A percentile compares a stretch with the other conserved stretches of the same genome.
These are phyloP conservation scores for Andinoacara biseriatus DNA, from an alignment of 2,113 vertebrate species.

Conservation along the genomic window DNA sequence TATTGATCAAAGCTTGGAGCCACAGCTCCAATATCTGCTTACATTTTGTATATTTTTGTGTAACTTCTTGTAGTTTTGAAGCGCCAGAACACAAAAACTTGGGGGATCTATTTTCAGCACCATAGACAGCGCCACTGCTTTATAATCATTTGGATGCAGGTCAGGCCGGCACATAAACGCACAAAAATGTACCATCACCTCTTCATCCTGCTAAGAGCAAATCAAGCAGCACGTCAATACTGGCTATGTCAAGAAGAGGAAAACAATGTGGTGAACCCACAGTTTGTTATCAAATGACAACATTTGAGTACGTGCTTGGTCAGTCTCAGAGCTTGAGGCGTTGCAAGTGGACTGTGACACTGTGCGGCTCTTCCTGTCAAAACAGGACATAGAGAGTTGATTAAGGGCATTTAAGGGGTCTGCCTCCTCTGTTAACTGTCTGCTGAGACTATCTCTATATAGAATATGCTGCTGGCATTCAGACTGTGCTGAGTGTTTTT, in stretches of 20 bases:
- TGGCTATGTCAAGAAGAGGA: slow-evolving; percentile 9
- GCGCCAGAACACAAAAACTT: not conserved
- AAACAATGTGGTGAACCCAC: not conserved
- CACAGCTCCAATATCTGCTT: not conserved
- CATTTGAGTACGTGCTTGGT: not conserved
- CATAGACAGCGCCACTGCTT: not conserved
- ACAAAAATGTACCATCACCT: not conserved
- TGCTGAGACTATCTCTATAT: slow-evolving; percentile 19
- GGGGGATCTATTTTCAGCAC: not conserved
- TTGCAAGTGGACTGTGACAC: not conserved
- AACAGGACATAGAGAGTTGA: not conserved
- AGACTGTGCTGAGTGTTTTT: slow-evolving; percentile 11
- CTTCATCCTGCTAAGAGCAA: slow-evolving; percentile 6
- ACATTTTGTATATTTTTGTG: not conserved
- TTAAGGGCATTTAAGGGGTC: slow-evolving; percentile 11
- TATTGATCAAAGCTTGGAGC: not conserved
- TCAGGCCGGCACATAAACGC: not conserved
- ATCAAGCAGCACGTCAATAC: not conserved
- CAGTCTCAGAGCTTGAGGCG: not conserved
- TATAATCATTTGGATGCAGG: not conserved
- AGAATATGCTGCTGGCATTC: slow-evolving; percentile 37
- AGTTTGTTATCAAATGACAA: slow-evolving; percentile 12
- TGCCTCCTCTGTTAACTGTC: slow-evolving; percentile 25
- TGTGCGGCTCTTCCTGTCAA: slow-evolving; percentile 4
- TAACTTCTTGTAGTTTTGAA: not conserved